A percentile compares a stretch with the other conserved stretches of the same genome.
Conservation (phyloP, 1,140 invertebrate species). For the Leptonema lineaticorne region DNA sequence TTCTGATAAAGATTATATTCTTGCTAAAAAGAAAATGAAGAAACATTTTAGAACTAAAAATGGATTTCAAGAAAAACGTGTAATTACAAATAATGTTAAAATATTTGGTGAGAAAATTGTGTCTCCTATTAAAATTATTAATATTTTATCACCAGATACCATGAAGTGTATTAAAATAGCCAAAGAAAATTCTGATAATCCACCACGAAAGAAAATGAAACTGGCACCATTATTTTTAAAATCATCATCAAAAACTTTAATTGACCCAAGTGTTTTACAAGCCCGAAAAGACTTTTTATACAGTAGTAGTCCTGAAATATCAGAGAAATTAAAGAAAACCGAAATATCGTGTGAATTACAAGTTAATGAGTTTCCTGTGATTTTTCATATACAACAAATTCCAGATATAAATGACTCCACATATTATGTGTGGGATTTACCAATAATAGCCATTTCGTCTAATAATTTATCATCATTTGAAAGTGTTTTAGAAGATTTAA, state of each 20-base stretch:
- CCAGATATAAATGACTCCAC: constrained; percentile 32
- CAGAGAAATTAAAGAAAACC: constrained; percentile 55
- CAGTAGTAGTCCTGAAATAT: constrained; percentile 60
- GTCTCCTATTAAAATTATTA: no score
- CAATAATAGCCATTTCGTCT: not conserved
- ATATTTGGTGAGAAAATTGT: no score
- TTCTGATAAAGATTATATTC: no score
- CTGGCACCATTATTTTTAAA: constrained; percentile 63
- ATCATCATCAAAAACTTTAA: constrained; percentile 53
- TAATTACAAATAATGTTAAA: no score
- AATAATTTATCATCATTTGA: no score
- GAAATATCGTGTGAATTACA: constrained; percentile 1
- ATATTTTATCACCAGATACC: no score
- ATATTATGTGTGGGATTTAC: constrained; percentile 30
- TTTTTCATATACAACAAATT: constrained; percentile 58
- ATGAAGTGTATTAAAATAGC: no score
- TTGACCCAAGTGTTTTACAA: constrained; percentile 53
- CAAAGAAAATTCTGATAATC: not conserved
- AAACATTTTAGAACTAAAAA: no score
- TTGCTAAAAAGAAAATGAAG: no score
- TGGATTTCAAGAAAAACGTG: no score
- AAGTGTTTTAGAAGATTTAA: not conserved
- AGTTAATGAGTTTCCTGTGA: constrained; percentile 53
- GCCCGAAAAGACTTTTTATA: constrained; percentile 63
- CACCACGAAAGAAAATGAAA: constrained; percentile 44